Evolutionary conservation across 2,113 vertebrate species (phyloP).

Genomic region (Melanocharis versteri): DNA sequence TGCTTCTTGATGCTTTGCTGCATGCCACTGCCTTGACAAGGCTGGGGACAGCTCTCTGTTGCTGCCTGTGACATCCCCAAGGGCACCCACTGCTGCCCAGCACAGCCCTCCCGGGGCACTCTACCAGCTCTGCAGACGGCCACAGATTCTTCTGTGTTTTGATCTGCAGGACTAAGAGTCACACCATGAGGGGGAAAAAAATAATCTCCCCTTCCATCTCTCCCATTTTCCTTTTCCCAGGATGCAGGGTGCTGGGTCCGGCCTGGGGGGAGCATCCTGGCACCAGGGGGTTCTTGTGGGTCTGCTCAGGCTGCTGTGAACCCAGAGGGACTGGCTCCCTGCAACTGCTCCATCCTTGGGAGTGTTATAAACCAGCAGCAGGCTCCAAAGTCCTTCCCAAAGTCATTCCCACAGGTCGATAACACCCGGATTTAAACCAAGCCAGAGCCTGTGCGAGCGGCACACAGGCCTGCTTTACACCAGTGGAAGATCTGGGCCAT

Average conservation of each 20-base stretch:
- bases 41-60: neutral
- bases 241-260: neutral
- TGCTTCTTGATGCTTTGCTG: neutral
- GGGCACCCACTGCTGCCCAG: neutral
- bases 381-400: neutral
- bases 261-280: neutral
- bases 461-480: neutral
- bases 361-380: fast-evolving
- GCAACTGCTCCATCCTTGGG: neutral
- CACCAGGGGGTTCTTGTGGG: fast-evolving
- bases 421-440: neutral
- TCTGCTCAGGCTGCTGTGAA: neutral
- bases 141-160: neutral
- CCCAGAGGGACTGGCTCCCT: neutral
- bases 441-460: fast-evolving
- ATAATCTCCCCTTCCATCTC: fast-evolving
- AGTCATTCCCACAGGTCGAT: neutral
- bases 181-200: fast-evolving
- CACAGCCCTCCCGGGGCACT: neutral
- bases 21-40: neutral
- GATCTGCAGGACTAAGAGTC: neutral
- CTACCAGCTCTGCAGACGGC: fast-evolving
- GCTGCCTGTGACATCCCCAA: neutral
- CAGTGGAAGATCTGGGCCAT: neutral
- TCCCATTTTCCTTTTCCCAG: neutral